Conservation (phyloP, 37 sponge, comb jelly and placozoan species). For the Theonella swinhoei region DNA sequence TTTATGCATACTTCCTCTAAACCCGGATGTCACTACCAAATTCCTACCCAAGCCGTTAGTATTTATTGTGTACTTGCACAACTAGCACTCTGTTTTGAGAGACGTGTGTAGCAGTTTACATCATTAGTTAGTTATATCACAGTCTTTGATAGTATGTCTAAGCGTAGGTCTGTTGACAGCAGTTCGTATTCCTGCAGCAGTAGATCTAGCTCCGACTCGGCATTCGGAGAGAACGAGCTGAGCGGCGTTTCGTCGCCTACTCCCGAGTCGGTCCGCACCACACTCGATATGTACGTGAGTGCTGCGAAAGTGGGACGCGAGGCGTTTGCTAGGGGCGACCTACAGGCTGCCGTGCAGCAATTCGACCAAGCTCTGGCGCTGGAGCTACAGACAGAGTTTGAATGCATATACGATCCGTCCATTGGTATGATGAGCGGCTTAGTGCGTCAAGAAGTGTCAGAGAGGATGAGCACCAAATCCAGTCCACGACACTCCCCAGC, state of each 20-base stretch:
- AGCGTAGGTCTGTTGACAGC: neutral
- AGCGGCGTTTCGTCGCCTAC: neutral
- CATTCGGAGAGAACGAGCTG: neutral
- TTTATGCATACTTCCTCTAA: too few species aligned
- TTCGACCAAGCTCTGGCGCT: slow-evolving; percentile 64
- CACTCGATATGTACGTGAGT: slow-evolving; percentile 52
- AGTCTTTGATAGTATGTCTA: too few species aligned
- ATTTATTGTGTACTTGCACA: too few species aligned
- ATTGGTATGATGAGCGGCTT: slow-evolving; percentile 51
- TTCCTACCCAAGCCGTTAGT: too few species aligned
- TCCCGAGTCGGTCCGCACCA: slow-evolving; percentile 20
- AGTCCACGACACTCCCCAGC: neutral
- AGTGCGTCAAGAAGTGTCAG: slow-evolving; percentile 39
- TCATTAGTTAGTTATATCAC: too few species aligned
- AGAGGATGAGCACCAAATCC: neutral
- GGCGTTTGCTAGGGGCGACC: slow-evolving; percentile 39
- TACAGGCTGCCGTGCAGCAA: slow-evolving; percentile 37
- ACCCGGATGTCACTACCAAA: too few species aligned
- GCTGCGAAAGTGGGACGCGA: slow-evolving; percentile 47
- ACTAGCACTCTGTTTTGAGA: too few species aligned
- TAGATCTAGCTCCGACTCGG: neutral
- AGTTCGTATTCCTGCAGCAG: neutral
- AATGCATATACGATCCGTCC: slow-evolving; percentile 49
- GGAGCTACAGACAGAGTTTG: slow-evolving; percentile 61
- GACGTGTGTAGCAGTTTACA: too few species aligned